A percentile compares a stretch with the other conserved stretches of the same genome.
Evolutionary conservation across 2,797 vertebrate species (phyloP).

Genomic region (Rhyacichthys aspro): DNA sequence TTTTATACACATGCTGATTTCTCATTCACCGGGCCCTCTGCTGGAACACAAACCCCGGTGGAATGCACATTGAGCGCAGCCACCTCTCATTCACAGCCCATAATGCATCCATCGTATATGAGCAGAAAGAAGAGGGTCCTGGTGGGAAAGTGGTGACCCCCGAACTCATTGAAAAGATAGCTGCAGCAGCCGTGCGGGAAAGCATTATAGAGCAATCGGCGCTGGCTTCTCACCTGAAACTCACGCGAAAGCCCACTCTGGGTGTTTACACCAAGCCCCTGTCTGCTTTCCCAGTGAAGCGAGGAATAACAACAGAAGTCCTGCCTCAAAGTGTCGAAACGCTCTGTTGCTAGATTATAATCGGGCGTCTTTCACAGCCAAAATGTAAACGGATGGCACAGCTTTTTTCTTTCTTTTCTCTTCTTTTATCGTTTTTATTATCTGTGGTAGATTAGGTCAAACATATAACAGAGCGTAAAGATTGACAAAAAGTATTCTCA

Average conservation of each 20-base stretch:
- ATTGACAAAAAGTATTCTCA: conserved; percentile 66
- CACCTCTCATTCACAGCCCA: conserved; percentile 77
- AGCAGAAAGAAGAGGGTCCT: conserved; percentile 82
- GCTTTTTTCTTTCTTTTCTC: conserved; percentile 31
- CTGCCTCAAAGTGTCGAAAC: conserved; percentile 65
- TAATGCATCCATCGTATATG: conserved; percentile 81
- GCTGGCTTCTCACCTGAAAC: conserved; percentile 80
- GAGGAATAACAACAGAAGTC: conserved; percentile 74
- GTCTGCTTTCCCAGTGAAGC: conserved; percentile 71
- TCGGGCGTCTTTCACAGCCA: conserved; percentile 42
- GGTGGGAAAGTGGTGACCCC: conserved; percentile 91
- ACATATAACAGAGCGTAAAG: conserved; percentile 72
- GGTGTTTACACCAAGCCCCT: conserved; percentile 78
- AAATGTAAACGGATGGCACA: conserved; percentile 36
- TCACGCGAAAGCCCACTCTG: conserved; percentile 48
- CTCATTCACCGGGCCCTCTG: conserved; percentile 74
- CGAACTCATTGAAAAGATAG: conserved; percentile 79
- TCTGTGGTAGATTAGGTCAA: conserved; percentile 65
- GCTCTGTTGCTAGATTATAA: conserved; percentile 74
- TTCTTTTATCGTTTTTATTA: too few species aligned
- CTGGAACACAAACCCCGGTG: conserved; percentile 69
- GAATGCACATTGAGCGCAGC: conserved; percentile 72
- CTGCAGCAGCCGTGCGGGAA: conserved; percentile 48
- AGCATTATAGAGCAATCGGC: conserved; percentile 62
- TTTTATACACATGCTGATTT: conserved; percentile 86